Base-by-base conservation (phyloP, 2,113 vertebrate species). In the Harpagus bidentatus region DNA sequence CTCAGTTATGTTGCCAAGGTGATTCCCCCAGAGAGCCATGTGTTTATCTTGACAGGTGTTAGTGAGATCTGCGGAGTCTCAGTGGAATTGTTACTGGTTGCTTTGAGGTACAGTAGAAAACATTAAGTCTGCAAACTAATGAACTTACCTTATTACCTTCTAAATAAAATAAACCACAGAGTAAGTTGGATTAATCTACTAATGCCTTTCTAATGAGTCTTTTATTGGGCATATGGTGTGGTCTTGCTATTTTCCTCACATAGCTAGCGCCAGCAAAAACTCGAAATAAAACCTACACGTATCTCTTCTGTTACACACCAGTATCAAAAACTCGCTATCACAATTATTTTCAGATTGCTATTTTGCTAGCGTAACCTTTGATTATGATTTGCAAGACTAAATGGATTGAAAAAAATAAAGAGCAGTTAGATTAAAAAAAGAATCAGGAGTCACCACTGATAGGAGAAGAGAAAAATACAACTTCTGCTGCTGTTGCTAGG, bases 21-120 rank as follows among this genome's bases (percentile, higher is more conserved):
- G 93, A 98, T 97, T 97, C 97, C 98, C 96, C 97, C 22, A 76
- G 97, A 98, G 97, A 97, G 94, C 73, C 79, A 69, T 96, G 95
- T 98, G 97, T 98, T 98, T 98, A 97, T 98, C 97, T 95, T 98
- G 98, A 98, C 98, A 98, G 98, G 98, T 98, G 98, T 97, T 98
- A 93, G 88, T 4, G 77, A 97, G 97, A 98, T 97, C 97, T 93
- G 92, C 25, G 15, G 90, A 66, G 59, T 94, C 98, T 98, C 98
- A 84, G 58, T 82, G 97, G 98, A 97, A 98, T 98, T 98, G 97
- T 97, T 97, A 85, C 94, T 95, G 88, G 84, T 96, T 98, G 92
- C 80, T 80, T 73, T 93, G 77, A 97, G 96, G 94, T 98, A 98
- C 96, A 97, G 97, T 94, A 97, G 97, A 97, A 98, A 98, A 97